Evolutionary conservation across 2,113 vertebrate genomes (phyloP).

Genomic region (Ceyx melanurus): DNA sequence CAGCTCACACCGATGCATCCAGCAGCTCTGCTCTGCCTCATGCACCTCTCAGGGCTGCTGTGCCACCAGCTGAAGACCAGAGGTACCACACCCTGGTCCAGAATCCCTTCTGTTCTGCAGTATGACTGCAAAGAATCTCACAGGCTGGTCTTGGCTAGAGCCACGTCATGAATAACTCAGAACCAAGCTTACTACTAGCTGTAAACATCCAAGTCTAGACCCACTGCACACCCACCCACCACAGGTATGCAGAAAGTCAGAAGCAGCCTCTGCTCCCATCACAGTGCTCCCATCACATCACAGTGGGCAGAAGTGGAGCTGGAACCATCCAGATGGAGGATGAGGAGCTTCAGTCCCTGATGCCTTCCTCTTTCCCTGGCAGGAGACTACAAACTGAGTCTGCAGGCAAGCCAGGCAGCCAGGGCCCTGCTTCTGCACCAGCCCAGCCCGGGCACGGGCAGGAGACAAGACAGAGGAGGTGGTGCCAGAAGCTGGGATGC

Average conservation of each 20-base stretch:
- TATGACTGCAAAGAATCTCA: background rate
- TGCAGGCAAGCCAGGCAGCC: background rate
- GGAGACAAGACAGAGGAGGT: accelerated
- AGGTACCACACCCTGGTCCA: background rate
- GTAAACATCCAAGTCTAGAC: background rate
- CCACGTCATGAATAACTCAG: background rate
- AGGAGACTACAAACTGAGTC: background rate
- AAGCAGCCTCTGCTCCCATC: background rate
- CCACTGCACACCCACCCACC: background rate
- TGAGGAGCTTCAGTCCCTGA: background rate
- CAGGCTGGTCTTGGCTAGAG: background rate
- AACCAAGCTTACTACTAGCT: background rate
- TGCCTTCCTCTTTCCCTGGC: background rate
- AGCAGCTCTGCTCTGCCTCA: background rate
- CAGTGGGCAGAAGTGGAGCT: background rate
- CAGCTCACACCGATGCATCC: background rate
- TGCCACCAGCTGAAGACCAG: background rate
- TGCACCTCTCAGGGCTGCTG: background rate
- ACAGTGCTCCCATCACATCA: background rate
- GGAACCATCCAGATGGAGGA: background rate
- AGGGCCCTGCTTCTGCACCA: background rate
- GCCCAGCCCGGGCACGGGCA: background rate
- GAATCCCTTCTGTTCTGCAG: background rate
- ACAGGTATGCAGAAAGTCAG: background rate
- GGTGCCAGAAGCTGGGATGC: background rate